Base-by-base conservation (phyloP, 2,888 invertebrate species). In the Zygogramma bicolorata region DNA sequence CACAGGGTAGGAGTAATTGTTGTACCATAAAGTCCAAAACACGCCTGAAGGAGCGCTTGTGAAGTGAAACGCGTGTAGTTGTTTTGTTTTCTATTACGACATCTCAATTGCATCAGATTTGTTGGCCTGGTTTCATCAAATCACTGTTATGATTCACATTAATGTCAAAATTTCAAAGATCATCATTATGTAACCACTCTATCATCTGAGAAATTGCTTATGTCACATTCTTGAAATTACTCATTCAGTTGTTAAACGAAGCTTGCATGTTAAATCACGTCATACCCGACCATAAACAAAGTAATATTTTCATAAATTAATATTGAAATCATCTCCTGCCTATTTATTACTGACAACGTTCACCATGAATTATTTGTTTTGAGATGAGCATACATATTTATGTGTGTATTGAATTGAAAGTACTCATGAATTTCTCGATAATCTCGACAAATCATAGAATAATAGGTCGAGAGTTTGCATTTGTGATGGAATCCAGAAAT, bases 231-330 rank as follows among this genome's bases (percentile, higher is more conserved):
- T 46, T 7, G n/a, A 7, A 3, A 46, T 18, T 46, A 2, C n/a
- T 46, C 18, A 7, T 18, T 46, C 20, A 8, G 0, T 38, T 10
- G 38, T 38, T 38, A 13, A n/a, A n/a, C n/a, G n/a, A 38, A 4
- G 38, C n/a, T n/a, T 3, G 1, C n/a, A 5, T 38, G 10, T 38
- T 38, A n/a, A 38, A 38, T 13, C 15, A 46, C 46, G 18, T 18
- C n/a, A 46, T 7, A 18, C 8, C 22, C 46, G 66, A 68, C 68
- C 66, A 68, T 74, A 76, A 75, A 76, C 73, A 76, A 66, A 71
- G 49, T 62, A 71, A 75, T 78, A 78, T 78, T 77, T 78, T 77
- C 78, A 79, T 75, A 77, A 71, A 78, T 80, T 76, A 78, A 78
- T 78, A 80, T 78, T 80, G 75, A 78, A 78, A 78, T 76, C 74